A percentile compares a stretch with the other conserved stretches of the same genome.
These are phyloP conservation scores for Muntiacus muntjak DNA, from an alignment of 2,113 vertebrate species.

Conservation along the genomic window DNA sequence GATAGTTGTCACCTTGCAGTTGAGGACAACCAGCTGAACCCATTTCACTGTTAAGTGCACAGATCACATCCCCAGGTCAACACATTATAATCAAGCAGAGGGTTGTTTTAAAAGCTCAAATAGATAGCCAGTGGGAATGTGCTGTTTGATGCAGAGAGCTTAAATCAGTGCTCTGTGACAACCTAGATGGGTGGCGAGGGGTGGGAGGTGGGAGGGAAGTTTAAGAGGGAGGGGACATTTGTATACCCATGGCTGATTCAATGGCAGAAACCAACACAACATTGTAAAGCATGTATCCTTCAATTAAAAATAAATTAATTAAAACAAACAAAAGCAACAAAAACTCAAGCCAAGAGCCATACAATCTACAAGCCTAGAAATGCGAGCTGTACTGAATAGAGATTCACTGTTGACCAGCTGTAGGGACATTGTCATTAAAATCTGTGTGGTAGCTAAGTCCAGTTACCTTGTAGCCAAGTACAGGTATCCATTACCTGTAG, in stretches of 20 bases:
- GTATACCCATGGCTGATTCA: not conserved
- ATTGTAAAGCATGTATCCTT: not conserved
- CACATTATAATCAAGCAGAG: not conserved
- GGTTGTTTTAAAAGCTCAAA: not conserved
- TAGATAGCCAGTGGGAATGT: not conserved
- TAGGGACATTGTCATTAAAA: not conserved
- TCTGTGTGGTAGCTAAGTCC: not conserved
- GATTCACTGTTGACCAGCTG: not conserved
- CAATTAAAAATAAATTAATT: not conserved
- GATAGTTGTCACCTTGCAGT: fast-evolving
- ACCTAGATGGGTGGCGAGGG: not conserved
- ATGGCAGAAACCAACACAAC: not conserved
- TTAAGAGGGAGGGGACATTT: not conserved
- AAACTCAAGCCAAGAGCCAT: not conserved
- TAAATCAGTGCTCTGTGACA: not conserved
- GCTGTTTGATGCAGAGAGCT: not conserved
- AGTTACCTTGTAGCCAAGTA: not conserved
- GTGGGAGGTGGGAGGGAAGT: not conserved
- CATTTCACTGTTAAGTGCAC: not conserved
- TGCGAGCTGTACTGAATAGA: not conserved
- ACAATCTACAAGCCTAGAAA: not conserved
- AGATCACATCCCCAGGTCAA: not conserved
- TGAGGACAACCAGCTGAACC: not conserved
- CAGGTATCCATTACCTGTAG: not conserved
- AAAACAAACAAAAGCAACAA: not conserved